Percentiles rank a stretch among this genome's conserved stretches.
phyloP scores from a whole-genome alignment of 2,888 invertebrate species.

The Drosophila paramelanica region DNA sequence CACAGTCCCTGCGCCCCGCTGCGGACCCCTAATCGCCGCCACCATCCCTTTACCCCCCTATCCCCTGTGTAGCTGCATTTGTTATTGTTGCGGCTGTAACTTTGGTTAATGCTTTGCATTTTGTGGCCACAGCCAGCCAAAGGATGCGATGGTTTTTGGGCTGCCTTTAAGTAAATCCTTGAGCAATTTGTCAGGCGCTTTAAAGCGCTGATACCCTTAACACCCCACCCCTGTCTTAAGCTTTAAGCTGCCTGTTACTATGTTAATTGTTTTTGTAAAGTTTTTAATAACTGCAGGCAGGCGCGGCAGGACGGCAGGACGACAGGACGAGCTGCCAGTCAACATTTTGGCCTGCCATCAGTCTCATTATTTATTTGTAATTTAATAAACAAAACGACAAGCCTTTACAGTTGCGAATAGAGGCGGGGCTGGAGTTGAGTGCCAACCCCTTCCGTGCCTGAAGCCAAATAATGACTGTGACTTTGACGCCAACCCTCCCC shows the following conservation, averaged over 20 bases:
- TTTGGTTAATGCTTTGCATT: slow-evolving; percentile 77
- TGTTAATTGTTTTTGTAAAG: slow-evolving; percentile 79
- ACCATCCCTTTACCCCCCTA: background rate
- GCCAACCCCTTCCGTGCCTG: slow-evolving; percentile 31
- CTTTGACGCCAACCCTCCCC: background rate
- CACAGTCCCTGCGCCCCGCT: too few species aligned
- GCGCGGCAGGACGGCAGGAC: slow-evolving; percentile 15
- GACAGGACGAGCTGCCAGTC: slow-evolving; percentile 47
- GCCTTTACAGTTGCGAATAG: background rate
- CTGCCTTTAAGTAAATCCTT: slow-evolving; percentile 55
- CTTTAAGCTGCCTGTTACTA: slow-evolving; percentile 45
- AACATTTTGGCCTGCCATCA: slow-evolving; percentile 69
- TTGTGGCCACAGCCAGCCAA: slow-evolving; percentile 66
- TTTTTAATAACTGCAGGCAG: slow-evolving; percentile 78
- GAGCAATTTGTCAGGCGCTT: slow-evolving; percentile 67
- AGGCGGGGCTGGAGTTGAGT: background rate
- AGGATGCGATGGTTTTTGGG: slow-evolving; percentile 23
- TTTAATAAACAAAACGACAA: slow-evolving; percentile 74
- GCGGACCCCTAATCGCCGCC: background rate
- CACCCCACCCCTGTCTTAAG: background rate
- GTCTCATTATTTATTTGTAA: slow-evolving; percentile 81
- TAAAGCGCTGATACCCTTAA: slow-evolving; percentile 10
- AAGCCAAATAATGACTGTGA: slow-evolving; percentile 21
- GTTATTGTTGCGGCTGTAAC: slow-evolving; percentile 76
- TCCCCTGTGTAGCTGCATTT: slow-evolving; percentile 41